Conservation (phyloP, 1,140 invertebrate genomes). For the Chlorops oryzae region DNA sequence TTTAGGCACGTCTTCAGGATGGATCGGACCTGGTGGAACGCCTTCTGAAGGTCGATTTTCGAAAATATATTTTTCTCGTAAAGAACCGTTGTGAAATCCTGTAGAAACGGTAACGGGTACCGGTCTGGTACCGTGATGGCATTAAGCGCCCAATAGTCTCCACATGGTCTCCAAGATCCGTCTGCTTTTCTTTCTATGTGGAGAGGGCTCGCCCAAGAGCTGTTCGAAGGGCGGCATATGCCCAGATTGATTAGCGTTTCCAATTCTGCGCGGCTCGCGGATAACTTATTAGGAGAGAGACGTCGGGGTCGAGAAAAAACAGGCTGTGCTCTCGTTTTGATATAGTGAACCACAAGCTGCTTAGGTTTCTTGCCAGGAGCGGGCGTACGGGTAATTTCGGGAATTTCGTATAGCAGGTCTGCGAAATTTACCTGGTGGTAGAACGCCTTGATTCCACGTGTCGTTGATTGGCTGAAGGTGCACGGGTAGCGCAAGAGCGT, state of each 20-base stretch:
- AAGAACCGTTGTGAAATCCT: constrained; percentile 14
- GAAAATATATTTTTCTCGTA: constrained; percentile 8
- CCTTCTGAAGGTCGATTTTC: constrained; percentile 47
- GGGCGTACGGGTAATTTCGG: background rate
- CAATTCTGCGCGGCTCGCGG: constrained; percentile 48
- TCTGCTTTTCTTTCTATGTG: constrained; percentile 6
- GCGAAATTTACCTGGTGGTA: background rate
- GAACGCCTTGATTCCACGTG: background rate
- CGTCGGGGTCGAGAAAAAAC: background rate
- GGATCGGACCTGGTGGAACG: constrained; percentile 49
- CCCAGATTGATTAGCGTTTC: constrained; percentile 33
- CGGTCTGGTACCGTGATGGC: constrained; percentile 5
- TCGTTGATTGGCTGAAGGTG: background rate
- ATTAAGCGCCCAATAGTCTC: constrained; percentile 16
- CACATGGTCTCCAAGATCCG: constrained; percentile 11
- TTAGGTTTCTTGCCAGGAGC: background rate
- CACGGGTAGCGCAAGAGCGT: background rate
- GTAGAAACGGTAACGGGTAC: constrained; percentile 11
- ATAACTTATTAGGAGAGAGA: constrained; percentile 34
- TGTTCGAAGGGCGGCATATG: constrained; percentile 10
- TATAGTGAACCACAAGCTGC: background rate
- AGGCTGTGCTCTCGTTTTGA: background rate
- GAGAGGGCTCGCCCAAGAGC: constrained; percentile 1
- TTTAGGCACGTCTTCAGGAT: no score
- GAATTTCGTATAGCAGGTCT: background rate